Conservation (phyloP, 1,140 invertebrate genomes). For the Harpegnathos saltator region DNA sequence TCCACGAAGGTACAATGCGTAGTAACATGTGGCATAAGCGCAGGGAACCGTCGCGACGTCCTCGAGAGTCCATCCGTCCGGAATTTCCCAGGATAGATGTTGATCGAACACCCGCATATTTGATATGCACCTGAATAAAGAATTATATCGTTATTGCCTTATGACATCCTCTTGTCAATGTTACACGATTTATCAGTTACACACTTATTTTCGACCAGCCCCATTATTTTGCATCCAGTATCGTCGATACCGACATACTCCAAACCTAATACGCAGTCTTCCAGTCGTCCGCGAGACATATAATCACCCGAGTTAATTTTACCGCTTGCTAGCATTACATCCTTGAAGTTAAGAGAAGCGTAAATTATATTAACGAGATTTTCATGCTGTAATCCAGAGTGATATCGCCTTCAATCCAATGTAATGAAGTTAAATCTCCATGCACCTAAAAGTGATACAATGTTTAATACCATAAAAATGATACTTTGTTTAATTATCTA, state of each 20-base stretch:
- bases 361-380: slow-evolving; percentile 87
- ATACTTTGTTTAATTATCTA: no score
- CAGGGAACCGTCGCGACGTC: slow-evolving; percentile 95
- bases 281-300: slow-evolving; percentile 87
- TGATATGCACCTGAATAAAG: slow-evolving; percentile 85
- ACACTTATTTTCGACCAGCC: slow-evolving; percentile 85
- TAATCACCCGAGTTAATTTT: slow-evolving; percentile 89
- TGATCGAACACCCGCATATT: slow-evolving; percentile 87
- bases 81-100: slow-evolving; percentile 91
- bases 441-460: background rate
- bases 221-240: slow-evolving; percentile 89
- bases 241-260: slow-evolving; percentile 88
- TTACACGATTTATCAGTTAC: background rate
- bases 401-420: slow-evolving; percentile 91
- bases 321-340: slow-evolving; percentile 92
- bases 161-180: background rate
- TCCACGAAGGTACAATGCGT: slow-evolving; percentile 89
- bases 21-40: slow-evolving; percentile 94
- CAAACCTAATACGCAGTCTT: slow-evolving; percentile 90
- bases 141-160: background rate
- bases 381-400: slow-evolving; percentile 73
- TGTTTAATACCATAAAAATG: no score
- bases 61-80: slow-evolving; percentile 92
- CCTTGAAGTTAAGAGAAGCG: slow-evolving; percentile 91
- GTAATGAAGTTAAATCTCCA: slow-evolving; percentile 93